Conservation (phyloP, 2,888 invertebrate genomes). For the Chromoteleia sp. region DNA sequence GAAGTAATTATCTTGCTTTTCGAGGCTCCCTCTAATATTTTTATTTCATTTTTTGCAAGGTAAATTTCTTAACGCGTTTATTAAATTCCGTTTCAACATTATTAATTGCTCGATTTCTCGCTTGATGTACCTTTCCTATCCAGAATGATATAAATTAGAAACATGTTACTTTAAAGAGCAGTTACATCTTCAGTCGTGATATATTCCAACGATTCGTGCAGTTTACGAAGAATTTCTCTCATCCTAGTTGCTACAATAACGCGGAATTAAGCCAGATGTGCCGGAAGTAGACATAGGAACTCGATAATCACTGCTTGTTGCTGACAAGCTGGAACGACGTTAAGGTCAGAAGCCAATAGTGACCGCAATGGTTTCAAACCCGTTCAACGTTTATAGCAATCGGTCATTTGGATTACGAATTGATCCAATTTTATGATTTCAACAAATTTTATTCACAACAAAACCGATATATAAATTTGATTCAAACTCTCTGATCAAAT, state of each 20-base stretch:
- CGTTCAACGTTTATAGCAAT: constrained; percentile 24
- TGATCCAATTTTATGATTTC: constrained; percentile 30
- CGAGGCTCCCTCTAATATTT: too few species aligned
- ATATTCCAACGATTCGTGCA: constrained; percentile 15
- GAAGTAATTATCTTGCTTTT: too few species aligned
- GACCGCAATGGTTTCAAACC: constrained; percentile 28
- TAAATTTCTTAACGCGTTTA: too few species aligned
- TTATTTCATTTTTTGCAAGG: too few species aligned
- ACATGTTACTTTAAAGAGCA: constrained; percentile 18
- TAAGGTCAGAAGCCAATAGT: constrained; percentile 59
- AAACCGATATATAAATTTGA: too few species aligned
- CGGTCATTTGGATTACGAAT: constrained; percentile 22
- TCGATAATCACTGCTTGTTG: constrained; percentile 64
- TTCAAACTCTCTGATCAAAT: too few species aligned
- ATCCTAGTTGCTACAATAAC: constrained; percentile 33
- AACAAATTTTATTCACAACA: background rate
- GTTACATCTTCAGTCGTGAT: constrained; percentile 2
- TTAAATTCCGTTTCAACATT: too few species aligned
- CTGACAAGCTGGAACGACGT: constrained; percentile 60
- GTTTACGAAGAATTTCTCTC: constrained; percentile 26
- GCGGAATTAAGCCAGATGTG: constrained; percentile 50
- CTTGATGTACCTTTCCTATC: too few species aligned
- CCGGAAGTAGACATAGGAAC: constrained; percentile 50
- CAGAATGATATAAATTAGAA: background rate
- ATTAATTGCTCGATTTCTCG: too few species aligned